Evolutionary conservation across 2,113 vertebrate genomes (phyloP).

Genomic region (Dasypus novemcinctus): DNA sequence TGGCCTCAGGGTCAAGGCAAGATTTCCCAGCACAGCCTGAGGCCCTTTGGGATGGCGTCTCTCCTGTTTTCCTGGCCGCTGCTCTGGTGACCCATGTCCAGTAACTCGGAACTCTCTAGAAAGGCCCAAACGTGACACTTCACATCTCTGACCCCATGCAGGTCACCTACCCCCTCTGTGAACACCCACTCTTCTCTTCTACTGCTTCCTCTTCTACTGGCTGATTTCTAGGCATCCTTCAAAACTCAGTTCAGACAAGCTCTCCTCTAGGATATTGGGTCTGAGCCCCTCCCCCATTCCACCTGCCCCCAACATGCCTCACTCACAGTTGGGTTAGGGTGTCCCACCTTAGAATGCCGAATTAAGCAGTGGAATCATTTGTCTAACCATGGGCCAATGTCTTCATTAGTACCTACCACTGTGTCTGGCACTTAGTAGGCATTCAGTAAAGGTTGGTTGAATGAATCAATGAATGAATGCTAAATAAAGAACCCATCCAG

Average conservation of each 20-base stretch:
- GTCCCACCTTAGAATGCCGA: background rate
- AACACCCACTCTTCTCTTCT: background rate
- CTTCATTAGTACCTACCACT: background rate
- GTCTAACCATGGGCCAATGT: background rate
- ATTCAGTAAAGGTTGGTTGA: background rate
- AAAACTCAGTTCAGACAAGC: background rate
- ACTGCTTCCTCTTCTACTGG: background rate
- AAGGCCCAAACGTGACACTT: background rate
- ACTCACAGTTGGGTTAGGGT: background rate
- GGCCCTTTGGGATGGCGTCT: background rate
- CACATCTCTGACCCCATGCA: background rate
- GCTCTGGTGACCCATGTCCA: too few species aligned
- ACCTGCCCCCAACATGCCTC: background rate
- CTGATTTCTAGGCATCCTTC: background rate
- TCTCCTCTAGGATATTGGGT: background rate
- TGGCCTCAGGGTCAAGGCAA: background rate
- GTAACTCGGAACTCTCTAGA: background rate
- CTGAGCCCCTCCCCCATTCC: background rate
- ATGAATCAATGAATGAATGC: background rate
- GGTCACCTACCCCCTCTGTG: background rate
- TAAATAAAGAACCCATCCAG: background rate
- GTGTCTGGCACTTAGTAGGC: background rate
- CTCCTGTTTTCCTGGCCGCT: background rate
- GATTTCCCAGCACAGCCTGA: background rate
- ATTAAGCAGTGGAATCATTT: background rate